These are phyloP conservation scores for Zoanthus sansibaricus DNA, from an alignment of 92 coral and sea anemone genomes.

Conservation along the genomic window DNA sequence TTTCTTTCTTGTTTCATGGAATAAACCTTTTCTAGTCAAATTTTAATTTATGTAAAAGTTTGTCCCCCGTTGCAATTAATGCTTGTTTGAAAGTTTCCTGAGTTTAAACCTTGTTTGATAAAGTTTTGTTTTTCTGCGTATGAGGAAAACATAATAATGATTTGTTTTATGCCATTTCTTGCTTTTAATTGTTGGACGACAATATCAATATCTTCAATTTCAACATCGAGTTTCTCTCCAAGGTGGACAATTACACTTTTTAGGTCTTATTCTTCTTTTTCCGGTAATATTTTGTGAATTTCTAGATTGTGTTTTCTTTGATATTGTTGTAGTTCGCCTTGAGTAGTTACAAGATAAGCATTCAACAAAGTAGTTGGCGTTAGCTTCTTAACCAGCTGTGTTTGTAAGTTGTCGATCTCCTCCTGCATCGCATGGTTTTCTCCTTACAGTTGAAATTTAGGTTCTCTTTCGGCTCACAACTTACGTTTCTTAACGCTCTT, in stretches of 20 bases:
- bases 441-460: neutral
- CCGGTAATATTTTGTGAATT: neutral
- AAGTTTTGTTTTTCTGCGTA: neutral
- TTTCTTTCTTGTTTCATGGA: neutral
- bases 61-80: neutral
- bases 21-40: neutral
- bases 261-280: slow-evolving; percentile 1
- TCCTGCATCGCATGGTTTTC: neutral
- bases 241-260: neutral
- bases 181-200: neutral
- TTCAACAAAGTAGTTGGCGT: too few relatives aligned
- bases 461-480: neutral
- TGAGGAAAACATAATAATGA: slow-evolving; percentile 7
- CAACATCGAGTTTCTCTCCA: neutral
- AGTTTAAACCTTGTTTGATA: slow-evolving; percentile 18
- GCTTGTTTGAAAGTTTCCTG: neutral
- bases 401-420: neutral
- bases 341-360: neutral
- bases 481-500: neutral
- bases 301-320: neutral
- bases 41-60: neutral
- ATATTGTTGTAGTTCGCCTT: neutral
- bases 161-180: neutral
- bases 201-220: slow-evolving; percentile 3
- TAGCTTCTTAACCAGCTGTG: neutral